Percentiles rank a stretch among this genome's conserved stretches.
Conservation (phyloP, 2,888 invertebrate genomes). For the Heliconius aoede region DNA sequence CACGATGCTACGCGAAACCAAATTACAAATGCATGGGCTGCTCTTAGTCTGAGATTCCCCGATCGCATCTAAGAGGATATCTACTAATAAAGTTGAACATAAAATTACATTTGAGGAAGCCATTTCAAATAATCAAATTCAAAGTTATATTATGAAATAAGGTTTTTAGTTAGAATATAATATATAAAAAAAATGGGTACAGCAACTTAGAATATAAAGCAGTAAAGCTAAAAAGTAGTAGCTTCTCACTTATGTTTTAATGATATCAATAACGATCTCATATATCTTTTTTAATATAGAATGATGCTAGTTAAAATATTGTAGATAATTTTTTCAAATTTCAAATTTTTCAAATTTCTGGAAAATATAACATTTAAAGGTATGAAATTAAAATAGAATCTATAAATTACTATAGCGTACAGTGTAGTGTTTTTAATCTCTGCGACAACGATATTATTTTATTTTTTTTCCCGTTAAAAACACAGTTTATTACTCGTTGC, state of each 20-base stretch:
- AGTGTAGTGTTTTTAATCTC: no score
- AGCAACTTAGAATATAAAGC: background rate
- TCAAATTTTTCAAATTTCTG: no score
- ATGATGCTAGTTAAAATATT: no score
- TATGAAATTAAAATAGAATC: no score
- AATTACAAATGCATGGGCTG: slow-evolving; percentile 37
- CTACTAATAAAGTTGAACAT: slow-evolving; percentile 39
- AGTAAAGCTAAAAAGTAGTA: background rate
- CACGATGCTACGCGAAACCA: slow-evolving; percentile 16
- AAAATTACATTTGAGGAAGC: slow-evolving; percentile 11
- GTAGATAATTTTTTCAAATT: no score
- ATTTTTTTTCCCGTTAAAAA: no score
- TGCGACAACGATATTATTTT: no score
- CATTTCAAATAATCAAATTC: background rate
- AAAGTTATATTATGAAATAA: background rate
- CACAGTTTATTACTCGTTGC: no score
- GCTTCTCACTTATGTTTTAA: background rate
- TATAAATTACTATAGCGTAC: no score
- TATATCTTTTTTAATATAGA: no score
- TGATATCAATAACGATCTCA: no score
- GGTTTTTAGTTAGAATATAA: background rate
- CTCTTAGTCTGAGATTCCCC: slow-evolving; percentile 29
- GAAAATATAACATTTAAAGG: no score
- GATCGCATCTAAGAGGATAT: slow-evolving; percentile 33
- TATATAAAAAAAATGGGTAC: background rate